Conservation (phyloP, 2,797 vertebrate species). For the Phrynocephalus forsythii region DNA sequence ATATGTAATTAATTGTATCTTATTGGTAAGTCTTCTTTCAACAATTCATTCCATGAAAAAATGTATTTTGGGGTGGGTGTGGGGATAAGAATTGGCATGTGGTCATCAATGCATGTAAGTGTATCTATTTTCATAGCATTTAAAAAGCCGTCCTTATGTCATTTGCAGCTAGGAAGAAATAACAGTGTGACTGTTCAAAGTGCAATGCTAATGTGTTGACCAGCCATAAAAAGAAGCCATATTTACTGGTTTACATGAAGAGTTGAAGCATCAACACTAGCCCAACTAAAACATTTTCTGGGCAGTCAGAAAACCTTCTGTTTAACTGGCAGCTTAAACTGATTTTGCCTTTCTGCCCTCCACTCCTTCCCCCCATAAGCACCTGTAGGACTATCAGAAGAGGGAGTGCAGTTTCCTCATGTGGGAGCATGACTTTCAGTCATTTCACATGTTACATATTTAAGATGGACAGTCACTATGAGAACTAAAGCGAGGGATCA, state of each 20-base stretch:
- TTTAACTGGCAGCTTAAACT: neutral
- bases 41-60: conserved; percentile 54
- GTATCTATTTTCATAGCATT: neutral
- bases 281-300: neutral
- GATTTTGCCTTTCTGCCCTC: neutral
- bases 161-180: neutral
- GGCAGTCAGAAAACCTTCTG: neutral
- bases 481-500: neutral
- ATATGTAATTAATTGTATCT: conserved; percentile 71
- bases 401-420: neutral
- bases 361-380: neutral
- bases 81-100: conserved; percentile 44
- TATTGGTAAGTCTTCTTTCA: conserved; percentile 62
- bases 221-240: neutral
- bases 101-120: neutral
- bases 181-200: neutral
- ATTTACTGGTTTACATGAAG: neutral
- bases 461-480: neutral
- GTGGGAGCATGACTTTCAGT: neutral
- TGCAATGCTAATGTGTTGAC: neutral
- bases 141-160: neutral
- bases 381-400: neutral
- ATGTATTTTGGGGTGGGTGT: conserved; percentile 43
- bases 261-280: neutral
- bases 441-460: neutral